These are phyloP conservation scores for Melanotus villosus DNA, from an alignment of 2,888 invertebrate genomes.

Conservation along the genomic window DNA sequence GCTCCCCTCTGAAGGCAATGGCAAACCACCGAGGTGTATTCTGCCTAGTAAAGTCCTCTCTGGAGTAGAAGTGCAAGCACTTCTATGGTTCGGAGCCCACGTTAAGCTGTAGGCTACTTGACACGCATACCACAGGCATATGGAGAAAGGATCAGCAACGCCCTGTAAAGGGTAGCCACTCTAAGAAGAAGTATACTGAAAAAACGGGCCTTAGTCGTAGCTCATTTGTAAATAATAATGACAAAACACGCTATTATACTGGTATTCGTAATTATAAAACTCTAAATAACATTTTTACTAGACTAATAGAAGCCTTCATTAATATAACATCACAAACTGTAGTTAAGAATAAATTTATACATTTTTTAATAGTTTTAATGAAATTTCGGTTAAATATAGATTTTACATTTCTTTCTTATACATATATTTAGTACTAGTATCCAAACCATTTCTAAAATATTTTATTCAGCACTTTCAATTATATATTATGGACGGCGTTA, in stretches of 20 bases:
- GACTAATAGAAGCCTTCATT: not conserved
- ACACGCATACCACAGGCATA: no score
- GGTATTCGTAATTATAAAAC: not conserved
- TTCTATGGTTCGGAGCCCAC: no score
- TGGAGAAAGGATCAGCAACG: no score
- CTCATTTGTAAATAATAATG: not conserved
- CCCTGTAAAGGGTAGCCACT: no score
- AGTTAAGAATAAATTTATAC: not conserved
- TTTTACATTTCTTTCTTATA: not conserved
- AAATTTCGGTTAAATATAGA: not conserved
- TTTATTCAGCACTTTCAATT: not conserved
- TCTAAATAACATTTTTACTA: not conserved
- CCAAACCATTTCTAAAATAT: not conserved
- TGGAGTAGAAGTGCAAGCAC: no score
- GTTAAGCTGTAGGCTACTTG: no score
- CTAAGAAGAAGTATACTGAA: no score
- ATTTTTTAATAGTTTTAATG: not conserved
- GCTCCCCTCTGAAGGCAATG: no score
- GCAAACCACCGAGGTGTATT: no score
- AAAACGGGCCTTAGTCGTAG: no score
- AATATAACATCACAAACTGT: not conserved
- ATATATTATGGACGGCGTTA: not conserved
- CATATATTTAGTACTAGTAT: not conserved
- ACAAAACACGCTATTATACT: not conserved
- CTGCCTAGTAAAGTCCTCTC: no score